phyloP scores from a whole-genome alignment of 1,140 invertebrate genomes.

The Parasteatoda tepidariorum region DNA sequence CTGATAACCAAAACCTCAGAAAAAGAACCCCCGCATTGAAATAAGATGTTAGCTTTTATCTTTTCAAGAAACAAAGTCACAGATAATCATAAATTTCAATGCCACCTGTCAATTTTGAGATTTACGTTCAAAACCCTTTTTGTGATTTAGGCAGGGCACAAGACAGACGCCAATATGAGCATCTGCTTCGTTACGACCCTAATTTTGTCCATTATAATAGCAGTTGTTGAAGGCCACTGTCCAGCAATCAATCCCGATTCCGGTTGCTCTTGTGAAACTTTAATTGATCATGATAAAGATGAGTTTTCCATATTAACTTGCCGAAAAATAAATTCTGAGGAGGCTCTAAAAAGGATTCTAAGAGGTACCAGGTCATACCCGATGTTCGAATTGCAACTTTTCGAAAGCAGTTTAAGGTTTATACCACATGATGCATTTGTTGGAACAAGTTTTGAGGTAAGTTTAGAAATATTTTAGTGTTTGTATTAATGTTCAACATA shows the following conservation, averaged over 20 bases:
- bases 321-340: conserved; percentile 5
- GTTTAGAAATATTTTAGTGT: background rate
- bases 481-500: background rate
- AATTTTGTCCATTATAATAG: background rate
- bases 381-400: conserved; percentile 33
- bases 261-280: background rate
- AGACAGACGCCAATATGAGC: background rate
- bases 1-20: too few relatives aligned
- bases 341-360: background rate
- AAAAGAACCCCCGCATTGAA: too few relatives aligned
- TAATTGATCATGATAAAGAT: conserved; percentile 3
- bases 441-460: conserved; percentile 22
- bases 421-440: conserved; percentile 36
- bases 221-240: background rate
- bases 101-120: background rate
- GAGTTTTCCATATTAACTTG: conserved; percentile 15
- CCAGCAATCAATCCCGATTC: background rate
- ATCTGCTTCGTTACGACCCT: background rate
- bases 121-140: background rate
- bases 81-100: background rate
- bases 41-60: too few relatives aligned
- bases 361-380: background rate
- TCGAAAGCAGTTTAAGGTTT: conserved; percentile 15
- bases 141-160: background rate
- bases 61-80: too few relatives aligned